Evolutionary conservation across 1,140 invertebrate genomes (phyloP).

Genomic region (Plodia interpunctella): DNA sequence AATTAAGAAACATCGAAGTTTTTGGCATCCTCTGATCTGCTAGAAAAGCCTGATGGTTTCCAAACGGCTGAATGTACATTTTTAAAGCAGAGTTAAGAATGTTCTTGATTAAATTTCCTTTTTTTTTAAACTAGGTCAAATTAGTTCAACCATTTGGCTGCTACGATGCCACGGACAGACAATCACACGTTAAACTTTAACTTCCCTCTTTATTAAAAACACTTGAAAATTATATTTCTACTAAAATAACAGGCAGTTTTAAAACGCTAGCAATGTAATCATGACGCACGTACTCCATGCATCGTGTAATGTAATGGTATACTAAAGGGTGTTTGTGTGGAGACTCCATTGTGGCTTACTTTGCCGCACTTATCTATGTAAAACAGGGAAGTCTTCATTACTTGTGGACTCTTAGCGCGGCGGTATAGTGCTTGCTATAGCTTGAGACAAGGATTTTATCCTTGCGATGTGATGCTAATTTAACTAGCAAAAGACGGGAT

Average conservation of each 20-base stretch:
- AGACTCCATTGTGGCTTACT: not conserved
- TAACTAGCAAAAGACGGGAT: not conserved
- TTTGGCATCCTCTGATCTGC: too few relatives aligned
- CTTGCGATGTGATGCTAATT: not conserved
- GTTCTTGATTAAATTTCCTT: too few relatives aligned
- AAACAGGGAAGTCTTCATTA: constrained; percentile 4
- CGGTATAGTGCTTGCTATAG: not conserved
- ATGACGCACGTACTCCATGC: not conserved
- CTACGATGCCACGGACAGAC: too few relatives aligned
- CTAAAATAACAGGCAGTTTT: not conserved
- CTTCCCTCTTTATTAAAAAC: too few relatives aligned
- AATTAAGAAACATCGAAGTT: too few relatives aligned
- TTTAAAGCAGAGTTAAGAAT: too few relatives aligned
- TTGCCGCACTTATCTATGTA: constrained; percentile 1
- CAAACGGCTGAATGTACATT: too few relatives aligned
- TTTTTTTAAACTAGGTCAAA: too few relatives aligned
- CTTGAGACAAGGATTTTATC: constrained; percentile 1
- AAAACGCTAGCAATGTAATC: not conserved
- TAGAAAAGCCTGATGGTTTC: too few relatives aligned
- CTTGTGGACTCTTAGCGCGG: not conserved
- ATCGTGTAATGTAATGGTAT: not conserved
- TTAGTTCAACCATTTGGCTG: too few relatives aligned
- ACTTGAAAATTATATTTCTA: too few relatives aligned
- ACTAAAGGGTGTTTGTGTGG: not conserved
- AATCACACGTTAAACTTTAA: too few relatives aligned